Evolutionary conservation across 2,888 invertebrate genomes (phyloP).

Genomic region (Chaetoderma sp.): DNA sequence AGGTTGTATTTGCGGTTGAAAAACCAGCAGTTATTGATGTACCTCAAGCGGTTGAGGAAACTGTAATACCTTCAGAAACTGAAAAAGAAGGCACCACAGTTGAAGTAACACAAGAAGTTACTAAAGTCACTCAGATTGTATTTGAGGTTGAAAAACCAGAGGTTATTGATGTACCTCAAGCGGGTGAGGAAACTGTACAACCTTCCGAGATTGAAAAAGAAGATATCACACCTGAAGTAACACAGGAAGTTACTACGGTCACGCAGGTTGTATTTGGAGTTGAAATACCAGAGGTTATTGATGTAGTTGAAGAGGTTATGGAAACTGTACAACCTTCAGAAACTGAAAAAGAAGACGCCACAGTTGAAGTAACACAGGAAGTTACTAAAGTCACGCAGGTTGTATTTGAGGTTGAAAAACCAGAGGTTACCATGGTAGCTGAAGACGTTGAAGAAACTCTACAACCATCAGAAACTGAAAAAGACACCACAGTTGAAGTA

Average conservation of each 20-base stretch:
- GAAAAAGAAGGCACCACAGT: no score
- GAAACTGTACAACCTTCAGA: slow-evolving; percentile 1
- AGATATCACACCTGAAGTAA: slow-evolving; percentile 26
- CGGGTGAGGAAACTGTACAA: background rate
- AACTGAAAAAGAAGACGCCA: slow-evolving; percentile 23
- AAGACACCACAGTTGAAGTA: background rate
- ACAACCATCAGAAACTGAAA: background rate
- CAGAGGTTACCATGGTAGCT: slow-evolving; percentile 17
- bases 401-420: no score
- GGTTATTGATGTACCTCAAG: background rate
- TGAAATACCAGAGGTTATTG: slow-evolving; percentile 12
- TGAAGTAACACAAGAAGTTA: no score
- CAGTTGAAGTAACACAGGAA: no score
- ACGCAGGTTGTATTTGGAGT: background rate
- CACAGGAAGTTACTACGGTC: slow-evolving; percentile 1
- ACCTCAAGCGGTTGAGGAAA: background rate
- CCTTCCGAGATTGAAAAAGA: background rate
- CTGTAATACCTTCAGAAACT: no score
- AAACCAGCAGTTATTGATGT: background rate
- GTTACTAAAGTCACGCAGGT: no score
- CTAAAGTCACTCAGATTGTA: background rate
- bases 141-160: background rate
- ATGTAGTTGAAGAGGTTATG: slow-evolving; percentile 33
- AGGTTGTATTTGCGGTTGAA: slow-evolving; percentile 7
- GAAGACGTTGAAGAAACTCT: slow-evolving; percentile 4